Evolutionary conservation across 2,888 invertebrate species (phyloP), one percentile per base, ranked within the genome.

Genomic region (Xestia rhomboidea): DNA sequence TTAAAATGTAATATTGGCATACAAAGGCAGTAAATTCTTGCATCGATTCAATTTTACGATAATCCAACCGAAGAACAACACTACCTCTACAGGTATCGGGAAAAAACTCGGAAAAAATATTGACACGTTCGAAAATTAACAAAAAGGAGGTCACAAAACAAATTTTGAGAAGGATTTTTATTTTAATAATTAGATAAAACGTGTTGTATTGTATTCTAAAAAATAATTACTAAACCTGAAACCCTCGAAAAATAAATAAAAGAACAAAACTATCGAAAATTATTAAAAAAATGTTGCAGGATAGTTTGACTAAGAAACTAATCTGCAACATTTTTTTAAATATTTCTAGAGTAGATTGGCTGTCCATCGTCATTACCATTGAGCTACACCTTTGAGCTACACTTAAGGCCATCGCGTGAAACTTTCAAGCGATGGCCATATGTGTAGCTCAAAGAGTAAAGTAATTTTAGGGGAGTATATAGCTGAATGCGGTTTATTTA

Each of bases 51-150:
- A 7, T 18, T n/a, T 49, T 24, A 24, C 3, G 15, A 24, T 4
- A 10, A 6, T 10, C 3, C 6, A 41, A 38, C 3, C 0, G 3
- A 21, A 44, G 15, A 7, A 68, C 84, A 84, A 38, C 84, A 86
- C 84, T 84, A 86, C 63, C 30, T 68, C 21, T 38, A 62, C 21
- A 64, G 34, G 63, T 62, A 21, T 51, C 73, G 75, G 86, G 86
- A 78, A 85, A 83, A 72, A 82, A 84, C 82, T 84, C 51, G 8
- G 44, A 71, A 83, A 70, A 84, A 81, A 84, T 77, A 84, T 82
- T 75, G 78, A 64, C 78, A 68, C 75, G 82, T 83, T 83, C 86
- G 82, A 83, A 83, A 83, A 83, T 83, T 49, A 60, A 75, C 69
- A 68, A 30, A 60, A 73, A 70, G 57, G 57, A 68, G 67, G 76